Base-by-base conservation (phyloP, 30 jellyfish, hydroid and myxozoan genomes). In the Aurelia sp. region DNA sequence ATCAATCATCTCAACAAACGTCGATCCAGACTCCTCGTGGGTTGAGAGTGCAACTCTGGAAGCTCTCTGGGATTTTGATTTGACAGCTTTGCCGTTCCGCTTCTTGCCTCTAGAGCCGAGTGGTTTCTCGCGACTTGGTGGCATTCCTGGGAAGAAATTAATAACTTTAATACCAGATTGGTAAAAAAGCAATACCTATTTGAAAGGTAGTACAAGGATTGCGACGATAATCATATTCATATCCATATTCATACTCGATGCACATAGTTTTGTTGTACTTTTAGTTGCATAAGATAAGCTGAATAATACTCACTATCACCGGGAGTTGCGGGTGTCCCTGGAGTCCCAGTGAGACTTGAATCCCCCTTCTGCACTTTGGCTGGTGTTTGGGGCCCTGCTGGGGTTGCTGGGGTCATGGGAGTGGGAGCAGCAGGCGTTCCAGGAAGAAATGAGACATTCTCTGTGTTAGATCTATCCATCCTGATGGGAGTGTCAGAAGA, bases 111-210 rank as follows among this genome's bases (percentile, higher is more conserved):
- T 35, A 22, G 84, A 67, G 18, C 84, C 84, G 40, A 81, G 6
- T 0, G 91, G 51, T 33, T 81, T 81, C 24, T 81, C 91, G 3
- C 84, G 91, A 65, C 84, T 81, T 20, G 90, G 52, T n/a, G 90
- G 90, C 77, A 81, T 53, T 8, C 72, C 84, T 73, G 10, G 55
- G 15, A 44, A 40, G 6, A 8, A 8, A 44, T 38, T 4, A 38
- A 38, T 38, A 2, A 38, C 9, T 38, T 38, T 38, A 7, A 38
- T 38, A 38, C 50, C 7, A 4, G 9, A 38, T 38, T 5, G 9
- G 50, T 38, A 38, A 38, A 38, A 38, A 38, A 38, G 50, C 50
- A 27, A 27, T 27, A 27, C 33, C 33, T 27, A 27, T 27, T 27
- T 27, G 33, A 27, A 27, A 27, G 33, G 33, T 27, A 27, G 1